Percentiles rank a stretch among this genome's conserved stretches.
Conservation (phyloP, 2,888 invertebrate genomes). For the Lasioglossum morio region DNA sequence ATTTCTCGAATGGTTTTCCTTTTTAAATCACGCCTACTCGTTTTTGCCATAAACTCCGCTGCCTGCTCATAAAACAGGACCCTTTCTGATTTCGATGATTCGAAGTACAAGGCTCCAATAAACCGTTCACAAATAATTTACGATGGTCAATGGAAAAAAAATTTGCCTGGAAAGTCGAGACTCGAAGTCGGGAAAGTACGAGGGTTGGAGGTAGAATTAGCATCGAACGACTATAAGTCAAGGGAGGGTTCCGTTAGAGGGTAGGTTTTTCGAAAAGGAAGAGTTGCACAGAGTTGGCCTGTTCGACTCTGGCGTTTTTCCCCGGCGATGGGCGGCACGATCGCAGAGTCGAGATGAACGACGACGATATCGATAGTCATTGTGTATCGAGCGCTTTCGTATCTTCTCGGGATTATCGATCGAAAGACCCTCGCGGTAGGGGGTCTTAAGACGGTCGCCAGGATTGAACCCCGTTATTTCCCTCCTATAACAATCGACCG, state of each 20-base stretch:
- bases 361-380: slow-evolving; percentile 69
- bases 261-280: slow-evolving; percentile 29
- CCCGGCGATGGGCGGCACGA: slow-evolving; percentile 14
- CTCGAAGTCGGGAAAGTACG: background rate
- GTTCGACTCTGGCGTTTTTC: background rate
- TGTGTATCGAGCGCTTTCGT: slow-evolving; percentile 61
- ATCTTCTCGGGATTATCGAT: slow-evolving; percentile 69
- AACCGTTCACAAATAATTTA: no score
- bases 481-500: slow-evolving; percentile 12
- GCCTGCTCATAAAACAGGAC: background rate
- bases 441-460: slow-evolving; percentile 49
- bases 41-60: no score
- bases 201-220: slow-evolving; percentile 47
- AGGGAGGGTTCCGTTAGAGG: slow-evolving; percentile 45
- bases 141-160: background rate
- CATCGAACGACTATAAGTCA: slow-evolving; percentile 52
- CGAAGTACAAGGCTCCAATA: background rate
- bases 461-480: slow-evolving; percentile 44
- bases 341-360: slow-evolving; percentile 53
- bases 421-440: slow-evolving; percentile 65
- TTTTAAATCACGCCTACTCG: no score
- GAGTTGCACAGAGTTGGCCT: slow-evolving; percentile 14
- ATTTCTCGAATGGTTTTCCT: no score
- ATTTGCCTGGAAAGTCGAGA: background rate
- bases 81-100: background rate